phyloP scores from a whole-genome alignment of 1,140 invertebrate species.

The Mercenaria mercenaria region DNA sequence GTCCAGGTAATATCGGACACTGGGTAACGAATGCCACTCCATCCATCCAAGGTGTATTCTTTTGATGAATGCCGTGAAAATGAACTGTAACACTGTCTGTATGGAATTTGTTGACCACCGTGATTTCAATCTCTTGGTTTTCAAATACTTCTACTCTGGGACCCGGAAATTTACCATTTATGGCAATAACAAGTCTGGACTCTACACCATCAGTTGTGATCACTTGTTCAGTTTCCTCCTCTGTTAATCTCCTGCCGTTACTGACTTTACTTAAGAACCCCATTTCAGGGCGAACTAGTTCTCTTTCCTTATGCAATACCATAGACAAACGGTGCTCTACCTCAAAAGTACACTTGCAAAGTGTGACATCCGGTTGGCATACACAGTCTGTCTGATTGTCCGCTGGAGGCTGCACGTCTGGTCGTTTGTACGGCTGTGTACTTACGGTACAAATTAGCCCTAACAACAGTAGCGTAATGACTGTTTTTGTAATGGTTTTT shows the following conservation, averaged over 20 bases:
- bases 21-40: constrained; percentile 96
- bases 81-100: constrained; percentile 94
- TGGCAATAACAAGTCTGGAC: constrained; percentile 72
- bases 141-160: constrained; percentile 91
- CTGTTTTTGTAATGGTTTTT: no score
- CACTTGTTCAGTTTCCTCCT: constrained; percentile 50
- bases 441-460: no score
- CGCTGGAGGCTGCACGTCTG: not conserved
- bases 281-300: not conserved
- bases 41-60: constrained; percentile 94
- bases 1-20: constrained; percentile 94
- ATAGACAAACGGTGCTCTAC: constrained; percentile 12
- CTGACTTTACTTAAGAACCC: not conserved
- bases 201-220: constrained; percentile 76
- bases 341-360: constrained; percentile 21
- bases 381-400: not conserved
- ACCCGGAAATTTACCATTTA: constrained; percentile 80
- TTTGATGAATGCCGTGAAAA: constrained; percentile 94
- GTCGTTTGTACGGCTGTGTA: not conserved
- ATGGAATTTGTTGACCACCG: constrained; percentile 93
- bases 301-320: not conserved
- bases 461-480: no score
- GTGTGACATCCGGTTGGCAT: not conserved
- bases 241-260: not conserved
- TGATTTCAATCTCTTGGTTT: constrained; percentile 93